Base-by-base conservation (phyloP, 2,888 invertebrate genomes). In the Plagodis pulveraria region DNA sequence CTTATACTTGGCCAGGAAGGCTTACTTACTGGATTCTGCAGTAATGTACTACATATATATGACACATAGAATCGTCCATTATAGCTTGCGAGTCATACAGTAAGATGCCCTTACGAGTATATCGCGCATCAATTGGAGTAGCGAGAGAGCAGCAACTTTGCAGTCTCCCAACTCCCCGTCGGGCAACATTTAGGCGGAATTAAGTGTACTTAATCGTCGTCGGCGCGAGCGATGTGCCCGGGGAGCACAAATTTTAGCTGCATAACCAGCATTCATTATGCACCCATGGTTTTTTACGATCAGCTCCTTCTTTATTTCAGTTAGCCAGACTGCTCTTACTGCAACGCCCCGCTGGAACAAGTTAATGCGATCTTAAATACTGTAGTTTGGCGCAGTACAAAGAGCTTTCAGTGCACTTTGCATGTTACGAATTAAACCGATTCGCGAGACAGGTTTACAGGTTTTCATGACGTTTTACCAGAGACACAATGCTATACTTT, bases 161-260 rank as follows among this genome's bases (percentile, higher is more conserved):
- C 58, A 50, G 51, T 58, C 70, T 70, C 73, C 42, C 46, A 45
- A 75, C 74, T 80, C 73, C 79, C 83, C 81, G 74, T 74, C 76
- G 85, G 84, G 86, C 86, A 85, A 84, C 84, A 84, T 89, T 89
- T 90, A 84, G 83, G 81, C 78, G 75, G 80, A 86, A 89, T 91
- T 89, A 89, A 91, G 87, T 87, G 83, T 81, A 85, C 83, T 87
- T 90, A 91, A 90, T 89, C 80, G 84, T 89, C 80, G 84, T 65
- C 82, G 76, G 83, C 83, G 83, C 87, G 81, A 80, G 83, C 86
- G 81, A 78, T 83, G 79, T 83, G 68, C 87, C 74, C 72, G 77
- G 79, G 83, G 82, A 80, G 72, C 80, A 72, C 78, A 80, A 22
- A 80, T 83, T 83, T 81, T 77, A 75, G 69, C 72, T 66, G 53